These are phyloP conservation scores for Pardosa pseudoannulata DNA, from an alignment of 2,888 invertebrate species.

Conservation along the genomic window DNA sequence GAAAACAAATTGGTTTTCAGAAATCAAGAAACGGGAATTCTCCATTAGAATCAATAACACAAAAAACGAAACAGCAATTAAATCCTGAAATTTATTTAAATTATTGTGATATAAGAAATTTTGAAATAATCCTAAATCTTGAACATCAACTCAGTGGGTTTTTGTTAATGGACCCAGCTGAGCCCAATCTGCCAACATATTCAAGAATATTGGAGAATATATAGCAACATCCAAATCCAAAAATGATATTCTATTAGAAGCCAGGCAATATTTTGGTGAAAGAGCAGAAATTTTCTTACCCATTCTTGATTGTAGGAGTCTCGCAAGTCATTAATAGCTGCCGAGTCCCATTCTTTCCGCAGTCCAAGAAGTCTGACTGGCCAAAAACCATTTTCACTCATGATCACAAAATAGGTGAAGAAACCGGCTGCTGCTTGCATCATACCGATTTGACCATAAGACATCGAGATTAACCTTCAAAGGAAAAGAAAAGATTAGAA, in stretches of 20 bases:
- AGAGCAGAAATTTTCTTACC: constrained; percentile 77
- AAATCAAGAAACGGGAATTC: not conserved
- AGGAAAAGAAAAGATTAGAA: not conserved
- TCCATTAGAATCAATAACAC: too few relatives aligned
- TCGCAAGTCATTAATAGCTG: constrained; percentile 91
- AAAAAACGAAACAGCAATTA: too few relatives aligned
- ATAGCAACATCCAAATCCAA: too few relatives aligned
- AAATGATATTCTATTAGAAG: too few relatives aligned
- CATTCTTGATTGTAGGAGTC: constrained; percentile 87
- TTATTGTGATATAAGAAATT: too few relatives aligned
- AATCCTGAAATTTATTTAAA: too few relatives aligned
- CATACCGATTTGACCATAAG: constrained; percentile 98
- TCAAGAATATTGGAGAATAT: too few relatives aligned
- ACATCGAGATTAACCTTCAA: constrained; percentile 84
- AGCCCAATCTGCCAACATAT: too few relatives aligned
- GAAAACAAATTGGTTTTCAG: not conserved
- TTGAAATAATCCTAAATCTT: too few relatives aligned
- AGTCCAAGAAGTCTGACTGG: constrained; percentile 83
- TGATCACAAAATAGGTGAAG: constrained; percentile 91
- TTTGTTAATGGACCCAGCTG: too few relatives aligned
- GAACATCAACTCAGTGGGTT: too few relatives aligned
- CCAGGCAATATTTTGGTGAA: too few relatives aligned
- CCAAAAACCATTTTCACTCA: constrained; percentile 90
- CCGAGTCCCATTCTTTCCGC: constrained; percentile 94
- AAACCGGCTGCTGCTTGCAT: constrained; percentile 99